phyloP scores from a whole-genome alignment of 2,113 vertebrate species.

The Colinus virginianus region DNA sequence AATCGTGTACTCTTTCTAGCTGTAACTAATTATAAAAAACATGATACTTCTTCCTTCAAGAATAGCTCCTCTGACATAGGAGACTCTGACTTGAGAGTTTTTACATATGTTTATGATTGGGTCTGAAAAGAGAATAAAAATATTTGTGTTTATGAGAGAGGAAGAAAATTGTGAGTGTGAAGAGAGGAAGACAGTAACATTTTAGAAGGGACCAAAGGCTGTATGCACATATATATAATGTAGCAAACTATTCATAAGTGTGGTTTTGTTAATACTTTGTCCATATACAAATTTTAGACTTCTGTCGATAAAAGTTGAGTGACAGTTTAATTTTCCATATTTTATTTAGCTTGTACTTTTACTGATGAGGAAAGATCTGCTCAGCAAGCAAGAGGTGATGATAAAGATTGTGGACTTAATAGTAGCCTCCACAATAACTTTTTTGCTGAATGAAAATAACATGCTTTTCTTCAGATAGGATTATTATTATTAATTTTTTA shows the following conservation, averaged over 20 bases:
- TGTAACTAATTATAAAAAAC: not conserved
- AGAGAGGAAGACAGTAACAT: not conserved
- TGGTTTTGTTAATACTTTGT: not conserved
- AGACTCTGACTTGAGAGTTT: not conserved
- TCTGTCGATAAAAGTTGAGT: not conserved
- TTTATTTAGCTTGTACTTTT: not conserved
- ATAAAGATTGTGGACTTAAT: not conserved
- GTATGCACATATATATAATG: not conserved
- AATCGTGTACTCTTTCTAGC: not conserved
- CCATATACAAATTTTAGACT: not conserved
- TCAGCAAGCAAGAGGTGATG: not conserved
- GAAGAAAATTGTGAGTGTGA: not conserved
- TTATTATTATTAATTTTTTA: too few relatives aligned
- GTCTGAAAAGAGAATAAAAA: not conserved
- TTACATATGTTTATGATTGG: not conserved
- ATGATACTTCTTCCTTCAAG: not conserved
- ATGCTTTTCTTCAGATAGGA: not conserved
- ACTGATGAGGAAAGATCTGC: not conserved
- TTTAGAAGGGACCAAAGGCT: not conserved
- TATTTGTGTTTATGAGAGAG: not conserved
- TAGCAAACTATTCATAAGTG: not conserved
- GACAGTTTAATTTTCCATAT: not conserved
- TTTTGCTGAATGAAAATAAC: not conserved
- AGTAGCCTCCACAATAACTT: not conserved
- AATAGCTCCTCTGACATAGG: not conserved